Base-by-base conservation (phyloP, 1,140 invertebrate genomes). In the Drosophila nikananu region DNA sequence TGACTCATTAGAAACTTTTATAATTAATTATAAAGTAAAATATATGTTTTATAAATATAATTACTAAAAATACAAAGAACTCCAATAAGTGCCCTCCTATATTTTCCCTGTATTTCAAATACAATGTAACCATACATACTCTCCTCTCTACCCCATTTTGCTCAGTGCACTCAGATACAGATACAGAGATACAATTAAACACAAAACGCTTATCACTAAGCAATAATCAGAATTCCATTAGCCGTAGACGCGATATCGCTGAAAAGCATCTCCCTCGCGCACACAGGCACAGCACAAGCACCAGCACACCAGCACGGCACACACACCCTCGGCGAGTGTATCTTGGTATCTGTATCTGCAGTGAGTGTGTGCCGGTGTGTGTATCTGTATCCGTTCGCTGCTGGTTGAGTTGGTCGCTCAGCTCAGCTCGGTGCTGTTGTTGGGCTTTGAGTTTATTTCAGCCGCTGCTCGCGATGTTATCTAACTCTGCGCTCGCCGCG, bases 151-250 rank as follows among this genome's bases (percentile, higher is more conserved):
- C 30, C 37, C 42, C 17, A 25, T 73, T 73, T 73, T 19, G 44
- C 30, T 61, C 83, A 79, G 83, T 87, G 72, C 62, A 58, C 71
- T 82, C 86, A 89, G 86, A 91, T 87, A 86, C 80, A 86, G 80
- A 87, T 86, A 80, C 77, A 87, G 74, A 92, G 87, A 92, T 92
- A 92, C 91, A 92, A 92, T 92, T 92, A 90, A 91, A 92, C 86
- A 92, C 91, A 91, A 90, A 92, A 90, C 84, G 87, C 87, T 92
- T 92, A 92, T 92, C 91, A 82, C 82, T 86, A 92, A 91, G 87
- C 91, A 92, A 92, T 92, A 92, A 92, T 92, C 91, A 92, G 91
- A 92, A 92, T 92, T 92, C 91, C 91, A 92, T 92, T 92, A 92
- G 91, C 91, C 86, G 91, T 92, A 91, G 90, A 91, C 84, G 84